Conservation (phyloP, 2,113 vertebrate genomes). For the Hymenochirus boettgeri region DNA sequence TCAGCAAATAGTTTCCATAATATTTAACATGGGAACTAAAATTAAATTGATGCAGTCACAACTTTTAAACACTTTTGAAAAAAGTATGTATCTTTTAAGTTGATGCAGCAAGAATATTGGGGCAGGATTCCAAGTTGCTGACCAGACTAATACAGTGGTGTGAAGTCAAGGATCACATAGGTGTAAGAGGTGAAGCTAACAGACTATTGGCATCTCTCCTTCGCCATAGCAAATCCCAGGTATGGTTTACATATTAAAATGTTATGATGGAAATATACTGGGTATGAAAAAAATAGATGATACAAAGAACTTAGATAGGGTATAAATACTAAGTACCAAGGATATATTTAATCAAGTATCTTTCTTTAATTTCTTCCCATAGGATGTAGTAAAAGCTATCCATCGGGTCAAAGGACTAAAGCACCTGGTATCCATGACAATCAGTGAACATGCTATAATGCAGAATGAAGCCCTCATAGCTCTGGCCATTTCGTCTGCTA, state of each 20-base stretch:
- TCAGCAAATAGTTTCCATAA: no score
- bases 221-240: constrained; percentile 72
- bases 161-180: constrained; percentile 61
- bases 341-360: no score
- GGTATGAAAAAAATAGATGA: no score
- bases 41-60: no score
- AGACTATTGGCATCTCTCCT: constrained; percentile 75
- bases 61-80: no score
- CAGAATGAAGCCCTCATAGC: constrained; percentile 83
- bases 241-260: no score
- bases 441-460: constrained; percentile 73
- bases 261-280: no score
- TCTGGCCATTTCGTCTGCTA: constrained; percentile 73
- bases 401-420: constrained; percentile 71
- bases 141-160: constrained; percentile 79
- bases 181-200: constrained; percentile 70
- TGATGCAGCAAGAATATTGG: constrained; percentile 70
- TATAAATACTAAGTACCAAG: no score
- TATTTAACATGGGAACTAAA: no score
- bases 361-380: constrained; percentile 41
- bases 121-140: constrained; percentile 66
- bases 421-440: constrained; percentile 80
- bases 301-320: no score
- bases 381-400: constrained; percentile 80
- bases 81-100: constrained; percentile 63